Percentiles rank a stretch among this genome's conserved stretches.
These are phyloP conservation scores for Cerceris ruficornis DNA, from an alignment of 2,888 invertebrate genomes.

Conservation along the genomic window DNA sequence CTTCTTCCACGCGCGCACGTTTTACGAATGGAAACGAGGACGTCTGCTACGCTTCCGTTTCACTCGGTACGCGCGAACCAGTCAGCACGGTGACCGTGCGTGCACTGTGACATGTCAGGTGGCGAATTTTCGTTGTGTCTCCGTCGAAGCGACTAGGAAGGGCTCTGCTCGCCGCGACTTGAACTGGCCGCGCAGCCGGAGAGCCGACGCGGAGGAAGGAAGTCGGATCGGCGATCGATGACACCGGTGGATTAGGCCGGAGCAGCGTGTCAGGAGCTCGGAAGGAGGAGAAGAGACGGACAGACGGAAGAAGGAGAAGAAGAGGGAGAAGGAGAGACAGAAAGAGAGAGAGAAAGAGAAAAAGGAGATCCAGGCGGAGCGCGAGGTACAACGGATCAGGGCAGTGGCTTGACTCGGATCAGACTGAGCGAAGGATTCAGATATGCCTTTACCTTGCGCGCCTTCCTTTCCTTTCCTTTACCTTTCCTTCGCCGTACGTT, in stretches of 20 bases:
- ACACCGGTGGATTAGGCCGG: constrained; percentile 35
- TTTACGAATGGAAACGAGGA: constrained; percentile 10
- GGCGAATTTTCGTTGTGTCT: constrained; percentile 37
- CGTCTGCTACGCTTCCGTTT: constrained; percentile 36
- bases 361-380: constrained; percentile 1
- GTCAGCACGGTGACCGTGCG: constrained; percentile 40
- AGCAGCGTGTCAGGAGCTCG: constrained; percentile 27
- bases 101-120: constrained; percentile 57
- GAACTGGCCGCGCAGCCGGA: constrained; percentile 51
- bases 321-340: constrained; percentile 4
- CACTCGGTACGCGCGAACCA: constrained; percentile 44
- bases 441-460: constrained; percentile 73
- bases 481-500: constrained; percentile 59
- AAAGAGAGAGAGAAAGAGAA: constrained; percentile 20
- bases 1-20: constrained; percentile 26
- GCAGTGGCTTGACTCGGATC: constrained; percentile 74
- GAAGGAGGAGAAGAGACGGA: constrained; percentile 1
- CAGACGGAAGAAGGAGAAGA: constrained; percentile 1
- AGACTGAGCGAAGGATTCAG: constrained; percentile 77
- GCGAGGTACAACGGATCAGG: constrained; percentile 62
- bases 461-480: constrained; percentile 64
- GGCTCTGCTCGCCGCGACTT: constrained; percentile 32
- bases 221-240: constrained; percentile 57
- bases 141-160: constrained; percentile 26
- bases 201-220: constrained; percentile 44